Evolutionary conservation across 2,888 invertebrate genomes (phyloP).

Genomic region (Phlogophora meticulosa): DNA sequence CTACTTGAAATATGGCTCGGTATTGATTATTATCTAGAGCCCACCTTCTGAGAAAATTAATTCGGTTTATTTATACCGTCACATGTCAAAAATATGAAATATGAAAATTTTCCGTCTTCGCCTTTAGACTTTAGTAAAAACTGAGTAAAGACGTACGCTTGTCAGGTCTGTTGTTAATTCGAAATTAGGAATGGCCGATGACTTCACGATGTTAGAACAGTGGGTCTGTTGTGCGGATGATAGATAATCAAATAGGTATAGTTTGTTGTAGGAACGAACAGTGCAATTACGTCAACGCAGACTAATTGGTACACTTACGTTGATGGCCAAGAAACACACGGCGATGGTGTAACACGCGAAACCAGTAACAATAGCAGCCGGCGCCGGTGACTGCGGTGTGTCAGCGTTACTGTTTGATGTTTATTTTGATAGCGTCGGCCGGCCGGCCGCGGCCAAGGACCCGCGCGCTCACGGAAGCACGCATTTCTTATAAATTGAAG

Average conservation of each 20-base stretch:
- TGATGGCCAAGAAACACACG: conserved; percentile 65
- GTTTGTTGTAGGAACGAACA: conserved; percentile 67
- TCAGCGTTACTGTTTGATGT: conserved; percentile 72
- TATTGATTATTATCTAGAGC: conserved; percentile 38
- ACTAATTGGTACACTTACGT: conserved; percentile 61
- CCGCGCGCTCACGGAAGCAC: conserved; percentile 74
- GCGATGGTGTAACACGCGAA: conserved; percentile 51
- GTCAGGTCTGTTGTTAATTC: conserved; percentile 55
- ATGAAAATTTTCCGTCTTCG: conserved; percentile 42
- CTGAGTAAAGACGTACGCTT: conserved; percentile 48
- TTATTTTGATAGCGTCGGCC: conserved; percentile 77
- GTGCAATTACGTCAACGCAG: conserved; percentile 70
- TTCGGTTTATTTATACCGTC: conserved; percentile 33
- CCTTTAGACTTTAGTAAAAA: conserved; percentile 28
- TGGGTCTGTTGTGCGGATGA: conserved; percentile 62
- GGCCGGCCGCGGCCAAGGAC: conserved; percentile 71
- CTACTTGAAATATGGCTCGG: conserved; percentile 43
- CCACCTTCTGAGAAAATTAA: conserved; percentile 37
- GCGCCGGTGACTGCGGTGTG: conserved; percentile 52
- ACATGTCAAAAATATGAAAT: conserved; percentile 35
- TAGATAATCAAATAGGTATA: conserved; percentile 70
- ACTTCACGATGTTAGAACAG: conserved; percentile 63
- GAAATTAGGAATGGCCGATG: conserved; percentile 57
- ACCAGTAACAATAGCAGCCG: conserved; percentile 55
- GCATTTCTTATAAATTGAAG: conserved; percentile 74